These are phyloP conservation scores for Branchipolynoe longqiensis DNA, from an alignment of 2,888 invertebrate species.

Conservation along the genomic window DNA sequence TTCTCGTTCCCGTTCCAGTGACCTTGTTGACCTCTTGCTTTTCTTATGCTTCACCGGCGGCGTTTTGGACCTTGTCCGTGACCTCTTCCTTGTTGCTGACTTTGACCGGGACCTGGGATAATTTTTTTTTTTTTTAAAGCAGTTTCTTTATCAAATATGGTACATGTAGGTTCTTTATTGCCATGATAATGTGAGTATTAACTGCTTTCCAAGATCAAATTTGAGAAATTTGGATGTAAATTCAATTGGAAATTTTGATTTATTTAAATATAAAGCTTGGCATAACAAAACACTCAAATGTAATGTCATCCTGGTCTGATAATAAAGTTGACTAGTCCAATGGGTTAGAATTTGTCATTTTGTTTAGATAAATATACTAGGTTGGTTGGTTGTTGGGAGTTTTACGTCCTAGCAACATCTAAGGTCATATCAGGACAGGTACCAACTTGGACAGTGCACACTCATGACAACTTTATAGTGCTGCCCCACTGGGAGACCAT, in stretches of 20 bases:
- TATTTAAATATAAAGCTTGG: too few relatives aligned
- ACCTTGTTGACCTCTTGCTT: conserved; percentile 45
- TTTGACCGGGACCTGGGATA: conserved; percentile 42
- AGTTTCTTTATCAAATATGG: neutral
- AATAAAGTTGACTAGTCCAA: neutral
- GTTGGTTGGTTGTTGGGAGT: too few relatives aligned
- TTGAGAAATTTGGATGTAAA: too few relatives aligned
- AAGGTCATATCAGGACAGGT: too few relatives aligned
- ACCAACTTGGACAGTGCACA: too few relatives aligned
- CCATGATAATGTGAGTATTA: neutral
- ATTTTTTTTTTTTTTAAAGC: neutral
- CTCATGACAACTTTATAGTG: too few relatives aligned
- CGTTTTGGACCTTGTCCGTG: conserved; percentile 53
- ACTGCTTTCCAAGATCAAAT: too few relatives aligned
- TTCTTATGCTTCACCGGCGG: conserved; percentile 18
- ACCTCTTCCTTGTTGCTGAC: conserved; percentile 48
- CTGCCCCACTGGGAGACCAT: too few relatives aligned
- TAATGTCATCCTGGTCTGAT: neutral
- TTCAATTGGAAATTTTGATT: too few relatives aligned
- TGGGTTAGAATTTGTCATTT: neutral
- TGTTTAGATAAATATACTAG: too few relatives aligned
- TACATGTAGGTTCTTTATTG: neutral
- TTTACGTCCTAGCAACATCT: too few relatives aligned
- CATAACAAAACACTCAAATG: neutral
- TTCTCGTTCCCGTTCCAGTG: conserved; percentile 38